A percentile compares a stretch with the other conserved stretches of the same genome.
These are phyloP conservation scores for Epizoanthus rinbou DNA, from an alignment of 92 coral and sea anemone species.

Conservation along the genomic window DNA sequence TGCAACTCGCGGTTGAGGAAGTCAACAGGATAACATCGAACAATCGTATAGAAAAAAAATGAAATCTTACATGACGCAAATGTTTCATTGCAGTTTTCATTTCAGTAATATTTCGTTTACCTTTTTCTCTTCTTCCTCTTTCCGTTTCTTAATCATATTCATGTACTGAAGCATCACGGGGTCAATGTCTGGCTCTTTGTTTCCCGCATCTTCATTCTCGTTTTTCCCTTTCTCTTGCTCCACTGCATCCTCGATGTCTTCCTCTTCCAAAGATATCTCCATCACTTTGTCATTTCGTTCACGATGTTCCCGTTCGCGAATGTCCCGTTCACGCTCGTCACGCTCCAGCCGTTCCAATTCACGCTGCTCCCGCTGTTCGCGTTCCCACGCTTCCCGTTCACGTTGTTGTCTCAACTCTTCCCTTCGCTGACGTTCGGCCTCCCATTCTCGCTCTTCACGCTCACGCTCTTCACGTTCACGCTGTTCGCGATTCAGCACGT, in stretches of 20 bases:
- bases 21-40: too few species aligned
- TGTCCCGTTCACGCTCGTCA: slow-evolving; percentile 38
- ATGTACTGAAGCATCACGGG: slow-evolving; percentile 74
- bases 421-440: slow-evolving; percentile 49
- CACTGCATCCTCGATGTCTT: slow-evolving; percentile 35
- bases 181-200: slow-evolving; percentile 60
- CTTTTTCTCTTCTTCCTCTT: slow-evolving; percentile 53
- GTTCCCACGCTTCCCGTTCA: slow-evolving; percentile 71
- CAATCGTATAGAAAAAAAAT: too few species aligned
- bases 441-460: slow-evolving; percentile 66
- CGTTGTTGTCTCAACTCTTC: slow-evolving; percentile 57
- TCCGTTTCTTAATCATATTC: slow-evolving; percentile 67
- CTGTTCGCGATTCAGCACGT: slow-evolving; percentile 39
- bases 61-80: too few species aligned
- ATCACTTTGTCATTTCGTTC: neutral
- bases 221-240: slow-evolving; percentile 26
- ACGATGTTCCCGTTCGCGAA: slow-evolving; percentile 6
- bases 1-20: too few species aligned
- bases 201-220: neutral
- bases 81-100: too few species aligned
- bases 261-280: slow-evolving; percentile 19
- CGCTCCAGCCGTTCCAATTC: slow-evolving; percentile 59
- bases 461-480: slow-evolving; percentile 51
- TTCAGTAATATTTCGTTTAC: neutral
- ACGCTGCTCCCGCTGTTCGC: slow-evolving; percentile 61